These are phyloP conservation scores for Phaenicophaeus curvirostris DNA, from an alignment of 2,797 vertebrate species.

Conservation along the genomic window DNA sequence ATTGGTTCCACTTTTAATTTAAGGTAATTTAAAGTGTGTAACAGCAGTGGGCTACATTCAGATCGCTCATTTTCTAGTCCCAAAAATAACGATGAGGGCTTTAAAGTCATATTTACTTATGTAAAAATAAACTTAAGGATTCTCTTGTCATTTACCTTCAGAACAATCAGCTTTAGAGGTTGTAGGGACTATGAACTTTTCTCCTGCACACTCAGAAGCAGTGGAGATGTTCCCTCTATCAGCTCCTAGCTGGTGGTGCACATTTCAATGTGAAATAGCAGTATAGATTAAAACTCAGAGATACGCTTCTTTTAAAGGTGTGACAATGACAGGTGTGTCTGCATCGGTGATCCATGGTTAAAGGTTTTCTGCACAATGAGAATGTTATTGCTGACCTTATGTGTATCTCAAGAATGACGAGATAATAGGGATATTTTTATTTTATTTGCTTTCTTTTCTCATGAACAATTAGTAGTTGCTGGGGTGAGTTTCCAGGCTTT, in stretches of 20 bases:
- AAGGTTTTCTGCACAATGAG: background rate
- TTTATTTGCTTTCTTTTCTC: background rate
- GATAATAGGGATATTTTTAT: background rate
- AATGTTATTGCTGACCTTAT: background rate
- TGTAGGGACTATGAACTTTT: background rate
- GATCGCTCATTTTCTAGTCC: background rate
- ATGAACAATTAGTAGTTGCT: background rate
- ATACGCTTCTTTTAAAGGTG: background rate
- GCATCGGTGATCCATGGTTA: background rate
- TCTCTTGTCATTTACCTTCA: background rate
- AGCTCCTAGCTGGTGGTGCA: background rate
- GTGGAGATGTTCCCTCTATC: background rate
- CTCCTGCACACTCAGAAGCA: rapidly evolving
- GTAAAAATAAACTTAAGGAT: background rate
- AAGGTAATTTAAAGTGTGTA: background rate
- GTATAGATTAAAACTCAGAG: background rate
- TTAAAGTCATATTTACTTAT: background rate
- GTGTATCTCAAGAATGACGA: background rate
- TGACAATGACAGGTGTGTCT: background rate
- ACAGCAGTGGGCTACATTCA: background rate
- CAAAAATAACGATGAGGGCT: background rate
- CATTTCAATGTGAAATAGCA: background rate
- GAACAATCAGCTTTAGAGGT: background rate
- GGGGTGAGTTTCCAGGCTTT: background rate
- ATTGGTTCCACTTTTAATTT: background rate